Evolutionary conservation across 2,113 vertebrate species (phyloP).

Genomic region (Diadophis punctatus): DNA sequence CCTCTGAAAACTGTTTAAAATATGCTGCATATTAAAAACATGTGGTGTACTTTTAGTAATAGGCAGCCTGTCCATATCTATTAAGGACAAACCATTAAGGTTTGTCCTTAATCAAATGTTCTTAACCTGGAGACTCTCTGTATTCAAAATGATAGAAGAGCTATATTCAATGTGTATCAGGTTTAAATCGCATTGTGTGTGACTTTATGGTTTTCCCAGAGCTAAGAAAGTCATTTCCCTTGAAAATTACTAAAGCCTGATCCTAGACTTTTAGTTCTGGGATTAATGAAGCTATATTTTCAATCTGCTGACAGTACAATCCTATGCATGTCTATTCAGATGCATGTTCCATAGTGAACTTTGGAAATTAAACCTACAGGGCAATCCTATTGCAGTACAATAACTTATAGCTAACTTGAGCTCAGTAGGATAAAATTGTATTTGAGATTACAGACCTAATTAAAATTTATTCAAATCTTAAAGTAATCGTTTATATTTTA

Average conservation of each 20-base stretch:
- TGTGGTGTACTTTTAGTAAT: neutral
- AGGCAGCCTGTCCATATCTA: neutral
- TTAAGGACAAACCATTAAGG: too few species aligned
- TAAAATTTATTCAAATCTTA: neutral
- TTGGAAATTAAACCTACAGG: neutral
- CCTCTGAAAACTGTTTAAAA: neutral
- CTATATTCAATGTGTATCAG: neutral
- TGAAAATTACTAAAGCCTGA: neutral
- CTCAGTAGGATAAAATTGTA: neutral
- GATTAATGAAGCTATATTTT: neutral
- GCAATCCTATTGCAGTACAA: neutral
- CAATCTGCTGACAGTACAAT: neutral
- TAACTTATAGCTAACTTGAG: neutral
- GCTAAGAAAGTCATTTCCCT: neutral
- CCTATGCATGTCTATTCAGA: neutral
- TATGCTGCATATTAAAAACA: neutral
- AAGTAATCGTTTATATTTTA: neutral
- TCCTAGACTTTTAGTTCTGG: neutral
- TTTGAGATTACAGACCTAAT: neutral
- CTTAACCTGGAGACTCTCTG: neutral
- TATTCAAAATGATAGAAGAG: neutral
- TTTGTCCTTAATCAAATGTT: neutral
- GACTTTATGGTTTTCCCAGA: neutral
- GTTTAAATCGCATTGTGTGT: neutral
- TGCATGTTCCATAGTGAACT: neutral